These are phyloP conservation scores for Euschistus heros DNA, from an alignment of 1,140 invertebrate species.

Conservation along the genomic window DNA sequence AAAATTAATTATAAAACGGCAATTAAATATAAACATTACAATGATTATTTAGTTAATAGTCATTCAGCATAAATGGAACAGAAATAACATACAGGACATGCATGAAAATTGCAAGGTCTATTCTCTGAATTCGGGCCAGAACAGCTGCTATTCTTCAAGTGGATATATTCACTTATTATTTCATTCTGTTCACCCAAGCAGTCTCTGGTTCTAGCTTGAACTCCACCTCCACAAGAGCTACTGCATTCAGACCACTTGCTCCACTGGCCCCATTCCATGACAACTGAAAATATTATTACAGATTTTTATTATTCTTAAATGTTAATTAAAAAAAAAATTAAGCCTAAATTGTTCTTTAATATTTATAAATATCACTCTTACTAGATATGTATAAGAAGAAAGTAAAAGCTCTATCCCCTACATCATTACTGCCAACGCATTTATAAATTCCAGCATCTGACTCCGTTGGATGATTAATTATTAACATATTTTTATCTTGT, in stretches of 20 bases:
- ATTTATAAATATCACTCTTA: background rate
- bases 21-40: background rate
- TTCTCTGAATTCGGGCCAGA: constrained; percentile 19
- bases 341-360: background rate
- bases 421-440: constrained; percentile 22
- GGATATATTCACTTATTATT: constrained; percentile 1
- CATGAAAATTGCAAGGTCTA: constrained; percentile 19
- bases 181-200: constrained; percentile 37
- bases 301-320: background rate
- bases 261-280: constrained; percentile 20
- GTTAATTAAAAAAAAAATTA: background rate
- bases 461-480: constrained; percentile 5
- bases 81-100: constrained; percentile 19
- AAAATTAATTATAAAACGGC: background rate
- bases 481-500: constrained; percentile 1
- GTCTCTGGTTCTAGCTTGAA: constrained; percentile 38
- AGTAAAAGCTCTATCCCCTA: constrained; percentile 9
- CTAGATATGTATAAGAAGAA: background rate
- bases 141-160: constrained; percentile 30
- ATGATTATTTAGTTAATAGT: background rate
- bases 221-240: constrained; percentile 51
- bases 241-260: constrained; percentile 30
- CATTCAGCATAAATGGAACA: too few relatives aligned
- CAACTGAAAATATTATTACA: background rate
- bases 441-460: constrained; percentile 17